phyloP scores from a whole-genome alignment of 2,113 vertebrate species.

The Eptesicus fuscus region DNA sequence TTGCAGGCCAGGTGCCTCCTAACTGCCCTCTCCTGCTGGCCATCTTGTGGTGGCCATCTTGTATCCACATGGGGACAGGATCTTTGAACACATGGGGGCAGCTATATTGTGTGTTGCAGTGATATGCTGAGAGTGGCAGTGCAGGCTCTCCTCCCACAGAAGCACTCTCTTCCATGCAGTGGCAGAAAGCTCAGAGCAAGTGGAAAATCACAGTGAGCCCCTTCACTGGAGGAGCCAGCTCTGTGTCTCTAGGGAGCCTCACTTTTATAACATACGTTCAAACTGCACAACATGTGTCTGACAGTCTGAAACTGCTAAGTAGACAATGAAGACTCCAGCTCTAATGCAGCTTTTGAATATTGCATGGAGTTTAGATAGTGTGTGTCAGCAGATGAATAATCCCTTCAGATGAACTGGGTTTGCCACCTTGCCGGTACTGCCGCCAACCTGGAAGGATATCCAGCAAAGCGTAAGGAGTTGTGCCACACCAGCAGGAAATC shows the following conservation, averaged over 20 bases:
- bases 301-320: neutral
- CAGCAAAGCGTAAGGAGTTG: constrained; percentile 9
- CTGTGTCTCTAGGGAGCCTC: neutral
- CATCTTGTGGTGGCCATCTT: no score
- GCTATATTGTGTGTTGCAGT: no score
- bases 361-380: neutral
- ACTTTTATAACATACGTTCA: neutral
- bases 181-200: neutral
- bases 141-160: neutral
- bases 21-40: no score
- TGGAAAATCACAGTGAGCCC: neutral
- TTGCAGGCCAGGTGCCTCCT: no score
- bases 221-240: neutral
- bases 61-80: no score
- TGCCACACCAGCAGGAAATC: constrained; percentile 26
- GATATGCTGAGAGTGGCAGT: neutral
- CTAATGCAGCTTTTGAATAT: constrained; percentile 30
- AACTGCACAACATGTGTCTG: neutral
- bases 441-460: neutral
- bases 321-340: neutral
- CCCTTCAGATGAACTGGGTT: neutral
- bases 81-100: no score
- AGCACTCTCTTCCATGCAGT: neutral
- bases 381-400: neutral
- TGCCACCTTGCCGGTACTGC: neutral